Conservation (phyloP, 1,140 invertebrate genomes). For the Diprion similis region DNA sequence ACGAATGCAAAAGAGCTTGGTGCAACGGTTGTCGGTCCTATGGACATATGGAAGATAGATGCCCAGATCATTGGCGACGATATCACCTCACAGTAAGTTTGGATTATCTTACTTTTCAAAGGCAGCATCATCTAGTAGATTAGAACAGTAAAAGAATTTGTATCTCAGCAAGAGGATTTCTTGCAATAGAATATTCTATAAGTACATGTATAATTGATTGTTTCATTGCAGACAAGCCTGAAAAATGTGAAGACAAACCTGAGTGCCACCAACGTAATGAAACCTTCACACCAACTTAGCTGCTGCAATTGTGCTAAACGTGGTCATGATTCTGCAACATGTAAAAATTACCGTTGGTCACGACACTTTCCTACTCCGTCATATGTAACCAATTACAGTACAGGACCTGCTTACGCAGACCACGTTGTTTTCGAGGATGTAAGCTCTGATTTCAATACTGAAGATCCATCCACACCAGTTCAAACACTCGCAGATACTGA, state of each 20-base stretch:
- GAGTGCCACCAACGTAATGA: constrained; percentile 39
- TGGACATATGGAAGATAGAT: constrained; percentile 66
- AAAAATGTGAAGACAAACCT: constrained; percentile 21
- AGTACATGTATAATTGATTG: constrained; percentile 11
- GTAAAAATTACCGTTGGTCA: constrained; percentile 46
- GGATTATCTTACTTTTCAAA: background rate
- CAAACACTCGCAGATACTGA: too few relatives aligned
- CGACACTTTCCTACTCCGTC: constrained; percentile 47
- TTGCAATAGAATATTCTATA: background rate
- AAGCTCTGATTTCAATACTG: background rate
- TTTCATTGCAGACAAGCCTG: constrained; percentile 35
- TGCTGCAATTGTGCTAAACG: constrained; percentile 70
- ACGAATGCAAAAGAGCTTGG: constrained; percentile 56
- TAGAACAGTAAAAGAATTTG: constrained; percentile 6
- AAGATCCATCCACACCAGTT: too few relatives aligned
- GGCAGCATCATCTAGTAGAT: too few relatives aligned
- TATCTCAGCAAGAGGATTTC: constrained; percentile 9
- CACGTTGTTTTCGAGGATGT: background rate
- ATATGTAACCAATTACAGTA: constrained; percentile 43
- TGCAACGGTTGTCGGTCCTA: constrained; percentile 67
- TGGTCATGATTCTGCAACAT: constrained; percentile 62
- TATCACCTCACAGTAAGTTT: constrained; percentile 71
- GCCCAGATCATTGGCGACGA: constrained; percentile 73
- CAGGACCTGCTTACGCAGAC: constrained; percentile 25
- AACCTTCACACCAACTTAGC: constrained; percentile 51